Conservation (phyloP, 1,140 invertebrate genomes). For the Bemisia tabaci region DNA sequence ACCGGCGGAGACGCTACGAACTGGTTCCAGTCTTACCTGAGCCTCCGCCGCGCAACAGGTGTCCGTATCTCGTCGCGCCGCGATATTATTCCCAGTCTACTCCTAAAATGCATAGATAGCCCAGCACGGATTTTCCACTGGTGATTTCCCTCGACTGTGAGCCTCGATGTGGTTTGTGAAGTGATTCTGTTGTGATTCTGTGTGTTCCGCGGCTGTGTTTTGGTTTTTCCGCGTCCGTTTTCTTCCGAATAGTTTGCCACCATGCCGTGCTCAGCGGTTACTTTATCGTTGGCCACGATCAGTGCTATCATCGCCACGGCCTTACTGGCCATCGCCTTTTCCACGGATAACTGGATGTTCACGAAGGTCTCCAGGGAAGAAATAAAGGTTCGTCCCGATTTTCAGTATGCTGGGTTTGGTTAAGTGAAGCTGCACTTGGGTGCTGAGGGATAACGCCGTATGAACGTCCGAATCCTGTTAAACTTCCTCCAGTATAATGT, state of each 20-base stretch:
- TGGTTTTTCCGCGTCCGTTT: background rate
- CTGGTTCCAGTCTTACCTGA: background rate
- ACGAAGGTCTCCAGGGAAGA: constrained; percentile 75
- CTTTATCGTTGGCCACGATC: constrained; percentile 84
- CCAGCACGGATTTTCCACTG: too few relatives aligned
- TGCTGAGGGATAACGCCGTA: too few relatives aligned
- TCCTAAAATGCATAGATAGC: background rate
- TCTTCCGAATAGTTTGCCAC: constrained; percentile 24
- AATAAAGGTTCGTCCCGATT: constrained; percentile 60
- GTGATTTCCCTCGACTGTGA: too few relatives aligned
- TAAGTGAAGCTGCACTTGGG: too few relatives aligned
- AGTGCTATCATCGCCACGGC: constrained; percentile 83
- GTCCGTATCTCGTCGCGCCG: background rate
- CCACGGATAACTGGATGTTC: constrained; percentile 89
- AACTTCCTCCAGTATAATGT: too few relatives aligned
- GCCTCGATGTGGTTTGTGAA: too few relatives aligned
- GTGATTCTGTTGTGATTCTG: background rate
- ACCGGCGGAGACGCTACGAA: background rate
- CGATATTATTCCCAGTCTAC: background rate
- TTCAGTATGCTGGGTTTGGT: too few relatives aligned
- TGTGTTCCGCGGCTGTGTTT: background rate
- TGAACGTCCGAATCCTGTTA: too few relatives aligned
- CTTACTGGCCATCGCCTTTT: constrained; percentile 80
- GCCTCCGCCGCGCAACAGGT: background rate
- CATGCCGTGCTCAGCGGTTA: constrained; percentile 91